Evolutionary conservation across 1,140 invertebrate genomes (phyloP).

Genomic region (Lepidurus couesii): DNA sequence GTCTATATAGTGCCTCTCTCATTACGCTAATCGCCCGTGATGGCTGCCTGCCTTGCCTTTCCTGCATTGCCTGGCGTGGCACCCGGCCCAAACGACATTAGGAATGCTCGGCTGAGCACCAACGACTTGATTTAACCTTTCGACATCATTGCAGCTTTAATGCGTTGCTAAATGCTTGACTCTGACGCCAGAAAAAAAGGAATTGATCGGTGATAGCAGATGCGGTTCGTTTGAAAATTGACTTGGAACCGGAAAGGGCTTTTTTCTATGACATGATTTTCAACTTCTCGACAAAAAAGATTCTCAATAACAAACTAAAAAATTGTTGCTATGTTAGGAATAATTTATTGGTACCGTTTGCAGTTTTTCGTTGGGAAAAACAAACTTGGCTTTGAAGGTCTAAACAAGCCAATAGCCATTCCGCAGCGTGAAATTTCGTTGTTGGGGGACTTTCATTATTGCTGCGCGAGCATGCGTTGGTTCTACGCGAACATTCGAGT

Average conservation of each 20-base stretch:
- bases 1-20: conserved; percentile 17
- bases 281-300: too few species aligned
- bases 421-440: neutral
- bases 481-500: neutral
- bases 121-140: conserved; percentile 19
- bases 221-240: too few species aligned
- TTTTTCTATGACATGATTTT: too few species aligned
- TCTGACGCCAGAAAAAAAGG: neutral
- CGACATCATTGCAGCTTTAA: conserved; percentile 19
- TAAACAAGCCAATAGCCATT: neutral
- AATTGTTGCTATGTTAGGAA: too few species aligned
- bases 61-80: neutral
- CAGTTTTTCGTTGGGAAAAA: neutral
- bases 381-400: neutral
- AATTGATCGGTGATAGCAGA: too few species aligned
- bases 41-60: neutral
- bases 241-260: too few species aligned
- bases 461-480: neutral
- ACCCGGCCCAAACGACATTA: conserved; percentile 20
- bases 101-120: conserved; percentile 13
- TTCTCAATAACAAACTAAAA: too few species aligned
- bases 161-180: conserved; percentile 7
- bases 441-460: neutral
- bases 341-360: too few species aligned
- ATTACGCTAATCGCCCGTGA: conserved; percentile 18